Percentiles rank a stretch among this genome's conserved stretches.
phyloP scores from a whole-genome alignment of 1,140 invertebrate genomes.

The Zaprionus taronus region DNA sequence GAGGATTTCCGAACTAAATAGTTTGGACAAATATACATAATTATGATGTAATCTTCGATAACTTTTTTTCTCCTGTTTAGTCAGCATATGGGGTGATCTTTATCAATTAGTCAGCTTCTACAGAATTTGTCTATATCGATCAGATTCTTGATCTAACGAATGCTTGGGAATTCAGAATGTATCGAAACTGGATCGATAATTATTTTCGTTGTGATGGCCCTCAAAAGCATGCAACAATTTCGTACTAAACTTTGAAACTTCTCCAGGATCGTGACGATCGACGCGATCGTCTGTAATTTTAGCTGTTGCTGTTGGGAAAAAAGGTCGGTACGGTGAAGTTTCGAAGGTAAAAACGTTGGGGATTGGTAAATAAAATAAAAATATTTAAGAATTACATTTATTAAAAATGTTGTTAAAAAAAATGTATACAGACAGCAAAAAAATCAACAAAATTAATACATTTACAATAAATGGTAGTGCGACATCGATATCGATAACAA shows the following conservation, averaged over 20 bases:
- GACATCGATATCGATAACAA: constrained; percentile 73
- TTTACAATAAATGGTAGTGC: constrained; percentile 82
- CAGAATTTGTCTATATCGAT: not conserved
- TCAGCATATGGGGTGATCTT: not conserved
- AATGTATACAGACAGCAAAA: constrained; percentile 82
- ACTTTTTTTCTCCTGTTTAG: not conserved
- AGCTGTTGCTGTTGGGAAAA: not conserved
- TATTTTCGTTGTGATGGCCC: not conserved
- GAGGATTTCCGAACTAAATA: not conserved
- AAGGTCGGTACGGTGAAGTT: not conserved
- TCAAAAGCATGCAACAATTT: constrained; percentile 42
- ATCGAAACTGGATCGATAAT: not conserved
- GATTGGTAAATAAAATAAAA: constrained; percentile 39
- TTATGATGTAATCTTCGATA: not conserved
- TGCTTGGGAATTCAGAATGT: not conserved
- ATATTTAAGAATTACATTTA: constrained; percentile 80
- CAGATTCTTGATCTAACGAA: not conserved
- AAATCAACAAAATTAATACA: constrained; percentile 83
- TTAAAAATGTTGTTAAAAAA: constrained; percentile 81
- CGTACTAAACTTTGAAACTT: not conserved
- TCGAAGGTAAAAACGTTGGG: not conserved
- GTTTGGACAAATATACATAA: not conserved
- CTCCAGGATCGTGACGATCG: not conserved
- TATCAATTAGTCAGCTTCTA: not conserved
- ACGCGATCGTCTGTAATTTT: not conserved